These are phyloP conservation scores for Nyctibius bracteatus DNA, from an alignment of 2,113 vertebrate genomes.

Conservation along the genomic window DNA sequence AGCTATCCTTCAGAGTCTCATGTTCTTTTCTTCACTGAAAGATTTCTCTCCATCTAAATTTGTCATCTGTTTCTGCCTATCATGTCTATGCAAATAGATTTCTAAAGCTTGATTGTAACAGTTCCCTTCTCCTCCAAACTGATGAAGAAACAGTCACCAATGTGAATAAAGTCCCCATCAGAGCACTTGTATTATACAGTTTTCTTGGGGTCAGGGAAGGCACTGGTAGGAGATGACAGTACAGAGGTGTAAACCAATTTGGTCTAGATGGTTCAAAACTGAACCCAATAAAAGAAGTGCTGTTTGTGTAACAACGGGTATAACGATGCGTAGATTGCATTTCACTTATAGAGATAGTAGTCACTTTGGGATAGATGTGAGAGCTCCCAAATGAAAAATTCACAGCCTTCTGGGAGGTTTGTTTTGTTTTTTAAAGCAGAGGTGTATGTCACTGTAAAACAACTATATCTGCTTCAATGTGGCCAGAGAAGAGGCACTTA, in stretches of 20 bases:
- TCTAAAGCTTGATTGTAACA: not conserved
- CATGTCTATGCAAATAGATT: not conserved
- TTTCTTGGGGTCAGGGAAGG: not conserved
- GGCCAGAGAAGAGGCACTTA: slow-evolving; percentile 29
- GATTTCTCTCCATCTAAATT: not conserved
- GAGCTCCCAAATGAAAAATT: slow-evolving; percentile 15
- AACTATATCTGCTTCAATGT: slow-evolving; percentile 28
- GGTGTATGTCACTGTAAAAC: not conserved
- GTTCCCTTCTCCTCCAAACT: not conserved
- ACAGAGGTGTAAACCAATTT: not conserved
- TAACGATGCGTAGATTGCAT: not conserved
- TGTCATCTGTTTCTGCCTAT: not conserved
- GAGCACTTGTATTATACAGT: not conserved
- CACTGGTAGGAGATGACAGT: not conserved
- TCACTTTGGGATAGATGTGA: not conserved
- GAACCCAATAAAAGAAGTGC: not conserved
- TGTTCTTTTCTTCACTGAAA: not conserved
- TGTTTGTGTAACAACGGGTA: not conserved
- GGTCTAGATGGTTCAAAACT: not conserved
- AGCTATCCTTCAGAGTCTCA: not conserved
- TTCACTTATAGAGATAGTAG: not conserved
- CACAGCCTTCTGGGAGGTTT: not conserved
- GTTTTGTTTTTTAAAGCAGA: not conserved
- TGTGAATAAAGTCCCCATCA: not conserved
- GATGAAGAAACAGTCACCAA: not conserved